A percentile compares a stretch with the other conserved stretches of the same genome.
Conservation (phyloP, 2,797 vertebrate species). For the Myotis planiceps region DNA sequence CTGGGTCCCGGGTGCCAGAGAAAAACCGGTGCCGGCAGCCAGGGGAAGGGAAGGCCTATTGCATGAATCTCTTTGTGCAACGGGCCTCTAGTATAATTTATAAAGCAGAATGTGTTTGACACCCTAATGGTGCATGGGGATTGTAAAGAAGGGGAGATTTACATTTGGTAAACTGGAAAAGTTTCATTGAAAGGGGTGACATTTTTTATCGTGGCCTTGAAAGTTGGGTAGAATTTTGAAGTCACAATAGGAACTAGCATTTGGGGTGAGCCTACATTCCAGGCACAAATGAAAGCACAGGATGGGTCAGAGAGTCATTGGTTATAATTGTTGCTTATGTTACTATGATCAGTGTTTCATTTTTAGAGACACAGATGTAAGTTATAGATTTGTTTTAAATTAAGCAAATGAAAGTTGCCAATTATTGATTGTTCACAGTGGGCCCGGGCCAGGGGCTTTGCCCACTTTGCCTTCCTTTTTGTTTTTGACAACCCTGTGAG, state of each 20-base stretch:
- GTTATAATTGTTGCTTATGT: not conserved
- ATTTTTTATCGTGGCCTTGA: not conserved
- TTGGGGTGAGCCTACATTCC: not conserved
- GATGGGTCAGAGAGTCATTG: not conserved
- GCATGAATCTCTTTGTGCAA: too few relatives aligned
- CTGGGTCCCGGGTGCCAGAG: too few relatives aligned
- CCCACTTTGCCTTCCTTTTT: not conserved
- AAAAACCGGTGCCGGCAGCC: too few relatives aligned
- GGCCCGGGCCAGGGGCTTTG: not conserved
- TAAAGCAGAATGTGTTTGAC: conserved; percentile 5
- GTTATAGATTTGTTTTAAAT: not conserved
- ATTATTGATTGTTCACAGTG: not conserved
- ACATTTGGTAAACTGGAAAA: conserved; percentile 1
- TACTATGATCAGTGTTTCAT: not conserved
- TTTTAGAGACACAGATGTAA: not conserved
- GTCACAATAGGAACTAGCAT: not conserved
- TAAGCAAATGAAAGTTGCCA: not conserved
- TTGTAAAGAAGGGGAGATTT: not conserved
- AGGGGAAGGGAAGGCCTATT: too few relatives aligned
- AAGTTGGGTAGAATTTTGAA: not conserved
- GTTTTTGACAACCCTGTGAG: not conserved
- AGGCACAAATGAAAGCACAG: not conserved
- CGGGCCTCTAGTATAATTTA: not conserved
- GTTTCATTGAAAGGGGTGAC: not conserved
- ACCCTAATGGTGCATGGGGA: not conserved